Conservation (phyloP, 2,888 invertebrate genomes). For the Chrysolina americana region DNA sequence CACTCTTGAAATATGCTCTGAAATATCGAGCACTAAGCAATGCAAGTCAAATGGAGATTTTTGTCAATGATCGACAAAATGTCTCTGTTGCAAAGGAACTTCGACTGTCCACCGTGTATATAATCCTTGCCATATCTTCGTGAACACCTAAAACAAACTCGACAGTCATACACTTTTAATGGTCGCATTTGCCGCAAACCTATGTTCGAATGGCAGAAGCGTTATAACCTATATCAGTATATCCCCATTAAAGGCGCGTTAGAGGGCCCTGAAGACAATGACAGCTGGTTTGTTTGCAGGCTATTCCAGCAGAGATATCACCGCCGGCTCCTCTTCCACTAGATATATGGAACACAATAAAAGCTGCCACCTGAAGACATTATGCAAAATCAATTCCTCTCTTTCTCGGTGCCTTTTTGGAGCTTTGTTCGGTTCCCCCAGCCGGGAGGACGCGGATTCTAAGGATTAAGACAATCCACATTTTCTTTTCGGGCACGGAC, state of each 20-base stretch:
- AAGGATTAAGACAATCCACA: slow-evolving; percentile 66
- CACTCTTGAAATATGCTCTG: too few species aligned
- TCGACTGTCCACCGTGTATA: too few species aligned
- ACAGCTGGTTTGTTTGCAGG: slow-evolving; percentile 69
- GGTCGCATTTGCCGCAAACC: slow-evolving; percentile 34
- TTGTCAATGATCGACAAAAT: too few species aligned
- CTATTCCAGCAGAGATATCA: slow-evolving; percentile 65
- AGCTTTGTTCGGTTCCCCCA: slow-evolving; percentile 66
- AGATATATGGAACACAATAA: slow-evolving; percentile 71
- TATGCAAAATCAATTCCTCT: slow-evolving; percentile 72
- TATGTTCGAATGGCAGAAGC: background rate
- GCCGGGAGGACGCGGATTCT: slow-evolving; percentile 63
- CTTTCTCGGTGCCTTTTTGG: slow-evolving; percentile 57
- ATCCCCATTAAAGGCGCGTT: slow-evolving; percentile 67
- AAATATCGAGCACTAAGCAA: too few species aligned
- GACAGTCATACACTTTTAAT: slow-evolving; percentile 33
- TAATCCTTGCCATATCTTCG: background rate
- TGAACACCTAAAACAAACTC: slow-evolving; percentile 8
- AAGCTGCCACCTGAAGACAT: slow-evolving; percentile 71
- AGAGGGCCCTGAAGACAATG: slow-evolving; percentile 65
- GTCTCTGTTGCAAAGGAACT: too few species aligned
- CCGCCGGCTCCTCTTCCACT: slow-evolving; percentile 61
- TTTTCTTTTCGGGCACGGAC: slow-evolving; percentile 53
- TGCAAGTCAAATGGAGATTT: too few species aligned
- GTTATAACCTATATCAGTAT: slow-evolving; percentile 58